Conservation (phyloP, 2,888 invertebrate genomes). For the Sminthurinus aureus region DNA sequence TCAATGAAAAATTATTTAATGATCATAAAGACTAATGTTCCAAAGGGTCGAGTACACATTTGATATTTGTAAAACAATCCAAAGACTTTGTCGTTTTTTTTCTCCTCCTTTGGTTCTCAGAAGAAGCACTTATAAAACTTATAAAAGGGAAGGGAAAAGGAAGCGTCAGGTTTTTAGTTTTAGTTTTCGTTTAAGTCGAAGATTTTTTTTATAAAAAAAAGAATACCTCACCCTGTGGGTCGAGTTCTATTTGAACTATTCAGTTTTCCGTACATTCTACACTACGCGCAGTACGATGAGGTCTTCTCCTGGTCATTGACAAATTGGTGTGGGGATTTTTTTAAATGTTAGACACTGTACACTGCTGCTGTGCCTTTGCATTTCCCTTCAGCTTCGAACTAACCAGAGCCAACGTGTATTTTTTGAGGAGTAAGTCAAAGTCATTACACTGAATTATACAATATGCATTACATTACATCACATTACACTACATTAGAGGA, state of each 20-base stretch:
- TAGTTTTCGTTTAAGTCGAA: background rate
- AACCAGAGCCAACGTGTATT: constrained; percentile 8
- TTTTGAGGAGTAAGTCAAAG: background rate
- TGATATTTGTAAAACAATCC: background rate
- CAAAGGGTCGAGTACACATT: background rate
- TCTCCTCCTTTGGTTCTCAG: background rate
- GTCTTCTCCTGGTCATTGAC: constrained; percentile 26
- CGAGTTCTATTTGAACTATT: background rate
- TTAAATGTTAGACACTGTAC: background rate
- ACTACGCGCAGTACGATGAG: background rate
- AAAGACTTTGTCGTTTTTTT: background rate
- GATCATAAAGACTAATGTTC: background rate
- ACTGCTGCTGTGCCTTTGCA: background rate
- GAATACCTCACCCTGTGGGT: background rate
- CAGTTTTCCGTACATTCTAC: no score
- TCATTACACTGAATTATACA: background rate
- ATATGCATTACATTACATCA: background rate
- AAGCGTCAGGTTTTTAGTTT: background rate
- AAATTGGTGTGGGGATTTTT: constrained; percentile 23
- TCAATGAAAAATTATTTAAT: background rate
- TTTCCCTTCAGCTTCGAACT: constrained; percentile 13
- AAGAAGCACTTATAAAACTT: background rate
- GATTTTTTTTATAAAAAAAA: no score
- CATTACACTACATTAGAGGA: background rate
- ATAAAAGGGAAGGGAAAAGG: background rate